Conservation (phyloP, 92 coral and sea anemone species). For the Epizoanthus rinbou region DNA sequence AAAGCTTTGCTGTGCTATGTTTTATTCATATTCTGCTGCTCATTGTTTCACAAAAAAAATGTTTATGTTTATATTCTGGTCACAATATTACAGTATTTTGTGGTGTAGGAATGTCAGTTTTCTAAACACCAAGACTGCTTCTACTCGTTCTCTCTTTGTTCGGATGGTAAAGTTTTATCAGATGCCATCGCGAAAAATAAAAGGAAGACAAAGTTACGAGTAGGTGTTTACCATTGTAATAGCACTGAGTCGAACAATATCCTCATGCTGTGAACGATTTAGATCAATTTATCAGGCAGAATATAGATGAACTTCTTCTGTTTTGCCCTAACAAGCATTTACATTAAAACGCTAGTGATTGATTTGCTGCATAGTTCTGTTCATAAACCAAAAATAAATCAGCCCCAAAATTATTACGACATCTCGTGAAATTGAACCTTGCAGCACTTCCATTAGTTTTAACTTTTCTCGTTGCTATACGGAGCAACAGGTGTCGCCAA, state of each 20-base stretch:
- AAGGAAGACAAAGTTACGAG: neutral
- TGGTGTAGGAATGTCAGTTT: conserved; percentile 6
- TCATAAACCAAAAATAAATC: neutral
- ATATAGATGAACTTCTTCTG: conserved; percentile 35
- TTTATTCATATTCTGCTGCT: conserved; percentile 28
- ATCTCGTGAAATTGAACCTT: conserved; percentile 5
- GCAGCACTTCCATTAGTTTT: neutral
- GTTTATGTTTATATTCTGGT: conserved; percentile 46
- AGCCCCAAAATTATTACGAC: neutral
- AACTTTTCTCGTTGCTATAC: neutral
- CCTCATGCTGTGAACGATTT: conserved; percentile 37
- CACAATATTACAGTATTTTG: conserved; percentile 35
- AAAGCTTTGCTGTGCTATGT: conserved; percentile 13
- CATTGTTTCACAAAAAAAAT: conserved; percentile 8
- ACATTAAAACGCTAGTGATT: neutral
- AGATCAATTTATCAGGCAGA: conserved; percentile 26
- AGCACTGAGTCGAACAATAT: conserved; percentile 17
- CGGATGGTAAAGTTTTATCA: conserved; percentile 21
- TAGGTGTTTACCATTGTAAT: neutral
- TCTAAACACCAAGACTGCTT: neutral
- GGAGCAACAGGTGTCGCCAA: conserved; percentile 41
- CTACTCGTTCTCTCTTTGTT: neutral
- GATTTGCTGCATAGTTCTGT: neutral
- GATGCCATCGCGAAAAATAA: conserved; percentile 5
- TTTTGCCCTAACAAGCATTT: neutral